Conservation (phyloP, 2,797 vertebrate genomes). For the Avahi laniger region DNA sequence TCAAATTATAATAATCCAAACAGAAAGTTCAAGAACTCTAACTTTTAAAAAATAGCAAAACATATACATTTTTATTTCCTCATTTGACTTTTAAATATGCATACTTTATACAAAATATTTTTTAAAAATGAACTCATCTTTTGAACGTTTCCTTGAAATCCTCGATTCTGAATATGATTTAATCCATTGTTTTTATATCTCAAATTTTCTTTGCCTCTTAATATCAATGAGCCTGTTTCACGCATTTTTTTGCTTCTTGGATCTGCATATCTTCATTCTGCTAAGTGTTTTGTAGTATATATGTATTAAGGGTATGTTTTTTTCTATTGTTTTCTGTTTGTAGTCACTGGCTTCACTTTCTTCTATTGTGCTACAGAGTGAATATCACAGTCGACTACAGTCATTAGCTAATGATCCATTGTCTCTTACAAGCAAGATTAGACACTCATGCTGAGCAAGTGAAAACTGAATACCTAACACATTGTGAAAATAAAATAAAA, state of each 20-base stretch:
- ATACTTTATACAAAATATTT: not conserved
- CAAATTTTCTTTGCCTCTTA: not conserved
- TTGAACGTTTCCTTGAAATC: conserved; percentile 18
- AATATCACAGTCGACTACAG: not conserved
- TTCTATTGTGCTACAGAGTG: not conserved
- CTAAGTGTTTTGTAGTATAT: not conserved
- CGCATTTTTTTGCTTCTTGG: not conserved
- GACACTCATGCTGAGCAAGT: not conserved
- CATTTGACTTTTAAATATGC: conserved; percentile 15
- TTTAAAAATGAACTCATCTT: not conserved
- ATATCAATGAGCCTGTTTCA: not conserved
- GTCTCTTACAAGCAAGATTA: conserved; percentile 45
- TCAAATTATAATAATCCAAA: not conserved
- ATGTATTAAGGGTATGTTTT: not conserved
- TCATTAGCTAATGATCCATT: conserved; percentile 38
- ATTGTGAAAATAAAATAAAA: conserved; percentile 49
- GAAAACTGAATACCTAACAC: conserved; percentile 12
- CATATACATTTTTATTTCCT: not conserved
- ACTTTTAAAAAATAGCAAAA: conserved; percentile 21
- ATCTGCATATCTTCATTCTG: not conserved
- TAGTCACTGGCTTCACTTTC: not conserved
- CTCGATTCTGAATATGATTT: conserved; percentile 22
- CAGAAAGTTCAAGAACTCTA: conserved; percentile 31
- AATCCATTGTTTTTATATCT: not conserved
- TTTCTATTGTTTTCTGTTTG: conserved; percentile 2